Evolutionary conservation across 2,797 vertebrate genomes (phyloP).

Genomic region (Poeciliopsis infans): DNA sequence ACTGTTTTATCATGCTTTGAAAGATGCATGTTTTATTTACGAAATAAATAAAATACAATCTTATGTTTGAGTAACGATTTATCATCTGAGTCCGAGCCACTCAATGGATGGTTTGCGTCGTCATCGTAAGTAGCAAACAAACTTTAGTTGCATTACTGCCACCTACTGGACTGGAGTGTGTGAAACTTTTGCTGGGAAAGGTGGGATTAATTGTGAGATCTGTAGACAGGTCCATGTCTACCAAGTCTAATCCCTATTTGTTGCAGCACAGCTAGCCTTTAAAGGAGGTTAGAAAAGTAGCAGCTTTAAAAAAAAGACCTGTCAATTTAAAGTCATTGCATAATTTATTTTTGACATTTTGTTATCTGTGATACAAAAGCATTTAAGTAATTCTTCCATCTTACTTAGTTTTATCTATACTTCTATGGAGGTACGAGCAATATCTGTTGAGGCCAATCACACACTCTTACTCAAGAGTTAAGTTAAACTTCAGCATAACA

Average conservation of each 20-base stretch:
- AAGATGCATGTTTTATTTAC: background rate
- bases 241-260: background rate
- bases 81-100: background rate
- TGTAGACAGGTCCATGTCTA: background rate
- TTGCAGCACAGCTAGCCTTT: background rate
- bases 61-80: background rate
- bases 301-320: background rate
- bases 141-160: background rate
- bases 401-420: background rate
- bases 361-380: background rate
- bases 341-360: background rate
- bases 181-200: background rate
- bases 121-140: background rate
- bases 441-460: conserved; percentile 8
- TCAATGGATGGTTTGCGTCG: background rate
- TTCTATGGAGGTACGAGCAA: background rate
- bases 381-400: background rate
- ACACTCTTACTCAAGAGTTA: conserved; percentile 17
- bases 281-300: background rate
- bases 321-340: background rate
- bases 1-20: background rate
- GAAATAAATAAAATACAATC: background rate
- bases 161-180: background rate
- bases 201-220: background rate
- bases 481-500: conserved; percentile 11